Evolutionary conservation across 2,888 invertebrate species (phyloP).

Genomic region (Ichneumoninae sp.): DNA sequence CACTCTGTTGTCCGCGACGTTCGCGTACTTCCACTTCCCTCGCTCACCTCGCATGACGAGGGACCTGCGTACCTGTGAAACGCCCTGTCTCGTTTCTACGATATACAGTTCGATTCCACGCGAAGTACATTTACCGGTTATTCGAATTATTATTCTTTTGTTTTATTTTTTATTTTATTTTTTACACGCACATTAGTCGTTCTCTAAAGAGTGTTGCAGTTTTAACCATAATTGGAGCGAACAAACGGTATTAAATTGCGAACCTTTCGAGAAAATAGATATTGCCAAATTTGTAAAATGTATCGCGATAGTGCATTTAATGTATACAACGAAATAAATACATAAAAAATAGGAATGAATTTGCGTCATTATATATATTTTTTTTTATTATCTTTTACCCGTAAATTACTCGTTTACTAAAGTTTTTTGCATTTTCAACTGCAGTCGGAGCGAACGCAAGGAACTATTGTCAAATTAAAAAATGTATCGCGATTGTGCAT

Average conservation of each 20-base stretch:
- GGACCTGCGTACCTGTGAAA: constrained; percentile 52
- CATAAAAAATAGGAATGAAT: no score
- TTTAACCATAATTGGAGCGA: neutral
- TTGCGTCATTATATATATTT: no score
- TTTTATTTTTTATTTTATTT: neutral
- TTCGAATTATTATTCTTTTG: neutral
- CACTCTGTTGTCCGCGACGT: constrained; percentile 58
- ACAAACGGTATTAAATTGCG: neutral
- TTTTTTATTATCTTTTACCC: no score
- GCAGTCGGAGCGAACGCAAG: no score
- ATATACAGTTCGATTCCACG: constrained; percentile 16
- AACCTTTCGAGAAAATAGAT: no score
- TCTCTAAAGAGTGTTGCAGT: neutral
- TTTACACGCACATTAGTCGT: neutral
- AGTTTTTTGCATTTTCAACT: no score
- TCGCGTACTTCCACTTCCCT: constrained; percentile 50
- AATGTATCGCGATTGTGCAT: no score
- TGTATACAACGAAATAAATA: no score
- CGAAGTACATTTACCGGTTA: neutral
- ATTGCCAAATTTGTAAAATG: no score
- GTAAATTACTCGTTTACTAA: no score
- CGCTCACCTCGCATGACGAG: constrained; percentile 41
- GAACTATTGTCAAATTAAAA: no score
- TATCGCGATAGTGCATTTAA: no score
- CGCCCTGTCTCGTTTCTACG: constrained; percentile 29